Base-by-base conservation (phyloP, 1,140 invertebrate genomes). In the Euwallacea similis region DNA sequence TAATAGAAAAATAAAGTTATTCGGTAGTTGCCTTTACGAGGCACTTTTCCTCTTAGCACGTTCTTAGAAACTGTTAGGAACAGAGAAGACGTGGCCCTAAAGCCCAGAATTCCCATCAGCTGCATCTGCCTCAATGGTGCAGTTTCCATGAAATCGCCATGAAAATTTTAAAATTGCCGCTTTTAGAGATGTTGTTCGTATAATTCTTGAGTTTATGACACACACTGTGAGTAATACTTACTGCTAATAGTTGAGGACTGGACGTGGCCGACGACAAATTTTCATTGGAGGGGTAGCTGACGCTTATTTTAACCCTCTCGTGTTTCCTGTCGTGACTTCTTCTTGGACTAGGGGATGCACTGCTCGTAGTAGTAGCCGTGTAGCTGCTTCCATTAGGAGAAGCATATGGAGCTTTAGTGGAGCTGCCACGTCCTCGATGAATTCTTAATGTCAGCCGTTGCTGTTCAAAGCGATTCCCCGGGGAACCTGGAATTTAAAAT, bases 401-500 rank as follows among this genome's bases (percentile, higher is more conserved):
- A 2, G 85, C 86, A 61, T 81, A 58, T 54, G 85, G 83, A 7
- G 83, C 82, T 80, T 76, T 84, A 77, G 73, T 86, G 76, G 82
- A 87, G 73, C 80, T 88, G 65, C 87, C 86, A 9, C 88, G 84
- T 4, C 94, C 94, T 7, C 95, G 85, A 81, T 98, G 96, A 75
- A 98, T 97, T 66, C 96, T 87, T 70, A 98, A 82, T 0, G 96
- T 97, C 42, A 98, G 84, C 50, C 93, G 88, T 80, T 95, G 92
- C 79, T 96, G 93, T 74, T 95, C 89, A 77, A 93, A 91, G 54
- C 91, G 84, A 79, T 85, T 89, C 33, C 87, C 88, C 60, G 75
- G 73, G 60, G 74, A 79, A 76, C 80, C 80, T 81, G 73, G 6
- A 74, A 76, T 50, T 11, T 11, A 50, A 50, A 50, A 50, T 33